Evolutionary conservation across 2,797 vertebrate species (phyloP).

Genomic region (Tadarida brasiliensis): DNA sequence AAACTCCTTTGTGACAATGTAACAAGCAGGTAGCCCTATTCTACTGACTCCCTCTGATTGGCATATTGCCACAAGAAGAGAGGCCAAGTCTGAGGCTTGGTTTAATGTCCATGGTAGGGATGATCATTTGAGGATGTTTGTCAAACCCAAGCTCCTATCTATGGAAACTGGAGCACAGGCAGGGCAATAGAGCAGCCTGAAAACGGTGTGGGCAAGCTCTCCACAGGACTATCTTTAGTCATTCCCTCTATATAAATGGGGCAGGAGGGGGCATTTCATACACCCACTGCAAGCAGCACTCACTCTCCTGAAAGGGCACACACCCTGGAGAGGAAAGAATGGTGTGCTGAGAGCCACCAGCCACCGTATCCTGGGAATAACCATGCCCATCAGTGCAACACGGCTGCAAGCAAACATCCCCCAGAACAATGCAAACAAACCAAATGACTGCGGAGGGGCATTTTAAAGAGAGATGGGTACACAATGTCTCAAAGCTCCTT

Average conservation of each 20-base stretch:
- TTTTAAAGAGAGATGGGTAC: constrained; percentile 30
- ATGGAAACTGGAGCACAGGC: constrained; percentile 73
- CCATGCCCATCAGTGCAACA: background rate
- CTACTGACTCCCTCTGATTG: background rate
- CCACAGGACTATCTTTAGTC: constrained; percentile 59
- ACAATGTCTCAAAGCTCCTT: background rate
- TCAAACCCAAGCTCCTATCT: constrained; percentile 65
- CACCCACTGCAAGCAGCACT: background rate
- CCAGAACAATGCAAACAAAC: constrained; percentile 66
- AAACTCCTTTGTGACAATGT: background rate
- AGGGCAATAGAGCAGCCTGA: background rate
- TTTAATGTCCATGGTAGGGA: background rate
- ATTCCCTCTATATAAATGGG: background rate
- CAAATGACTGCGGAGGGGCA: background rate
- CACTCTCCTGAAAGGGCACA: background rate
- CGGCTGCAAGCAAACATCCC: constrained; percentile 54
- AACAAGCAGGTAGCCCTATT: background rate
- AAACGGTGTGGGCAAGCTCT: constrained; percentile 55
- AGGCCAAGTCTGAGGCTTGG: constrained; percentile 65
- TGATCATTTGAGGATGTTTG: constrained; percentile 28
- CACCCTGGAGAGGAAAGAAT: background rate
- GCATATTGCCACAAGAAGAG: constrained; percentile 26
- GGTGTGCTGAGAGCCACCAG: background rate
- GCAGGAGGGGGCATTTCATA: constrained; percentile 38
- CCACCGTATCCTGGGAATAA: background rate